Evolutionary conservation across 2,888 invertebrate species (phyloP).

Genomic region (Ypsolopha scabrella): DNA sequence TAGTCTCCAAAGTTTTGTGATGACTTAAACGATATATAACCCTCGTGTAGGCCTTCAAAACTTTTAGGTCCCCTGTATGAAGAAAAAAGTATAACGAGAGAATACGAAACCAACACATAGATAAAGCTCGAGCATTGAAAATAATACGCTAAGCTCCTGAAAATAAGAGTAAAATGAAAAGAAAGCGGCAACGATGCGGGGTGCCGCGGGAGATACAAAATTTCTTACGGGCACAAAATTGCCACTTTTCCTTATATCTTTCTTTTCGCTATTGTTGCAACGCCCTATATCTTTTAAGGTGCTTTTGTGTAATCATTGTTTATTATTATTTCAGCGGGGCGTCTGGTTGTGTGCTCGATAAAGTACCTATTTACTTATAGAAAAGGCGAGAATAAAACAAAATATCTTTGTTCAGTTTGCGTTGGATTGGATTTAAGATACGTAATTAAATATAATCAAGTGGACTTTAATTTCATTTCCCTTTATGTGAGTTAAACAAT

Average conservation of each 20-base stretch:
- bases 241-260: conserved; percentile 49
- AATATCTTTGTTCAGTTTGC: too few relatives aligned
- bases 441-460: too few relatives aligned
- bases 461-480: too few relatives aligned
- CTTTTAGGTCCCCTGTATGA: conserved; percentile 23
- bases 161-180: conserved; percentile 10
- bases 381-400: not conserved
- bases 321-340: conserved; percentile 17
- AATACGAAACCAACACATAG: conserved; percentile 23
- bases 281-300: conserved; percentile 31
- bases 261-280: conserved; percentile 32
- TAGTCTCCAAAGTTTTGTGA: conserved; percentile 17
- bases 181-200: not conserved
- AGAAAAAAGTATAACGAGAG: conserved; percentile 25
- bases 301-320: conserved; percentile 35
- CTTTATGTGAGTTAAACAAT: too few relatives aligned
- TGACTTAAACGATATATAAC: conserved; percentile 30
- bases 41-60: conserved; percentile 19
- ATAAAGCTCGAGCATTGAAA: conserved; percentile 9
- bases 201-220: conserved; percentile 11
- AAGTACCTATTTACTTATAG: not conserved
- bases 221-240: conserved; percentile 47
- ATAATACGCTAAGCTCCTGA: conserved; percentile 15
- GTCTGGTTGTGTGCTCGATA: not conserved
- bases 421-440: too few relatives aligned